Conservation (phyloP, 2,113 vertebrate genomes). For the Cynopterus brachyotis region DNA sequence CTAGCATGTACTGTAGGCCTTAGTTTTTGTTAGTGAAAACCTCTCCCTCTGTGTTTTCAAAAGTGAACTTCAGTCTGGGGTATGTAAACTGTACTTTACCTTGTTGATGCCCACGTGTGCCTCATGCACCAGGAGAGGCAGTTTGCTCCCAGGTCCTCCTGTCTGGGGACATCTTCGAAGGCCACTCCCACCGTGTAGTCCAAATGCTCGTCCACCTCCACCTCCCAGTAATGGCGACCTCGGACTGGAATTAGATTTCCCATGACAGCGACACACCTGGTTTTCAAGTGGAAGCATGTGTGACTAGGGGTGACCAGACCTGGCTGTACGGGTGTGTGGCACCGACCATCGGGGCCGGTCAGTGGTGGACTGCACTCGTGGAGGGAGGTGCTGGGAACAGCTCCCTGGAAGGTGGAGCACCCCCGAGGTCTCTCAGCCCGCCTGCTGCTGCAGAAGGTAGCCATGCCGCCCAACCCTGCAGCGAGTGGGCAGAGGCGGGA, state of each 20-base stretch:
- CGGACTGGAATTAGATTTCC: slow-evolving; percentile 91
- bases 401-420: neutral
- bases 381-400: neutral
- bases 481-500: neutral
- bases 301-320: neutral
- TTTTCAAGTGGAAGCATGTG: neutral
- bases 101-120: slow-evolving; percentile 88
- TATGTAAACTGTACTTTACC: slow-evolving; percentile 82
- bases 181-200: slow-evolving; percentile 92
- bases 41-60: neutral
- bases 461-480: neutral
- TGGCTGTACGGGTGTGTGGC: neutral
- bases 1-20: neutral
- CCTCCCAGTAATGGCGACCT: slow-evolving; percentile 94
- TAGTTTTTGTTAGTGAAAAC: neutral
- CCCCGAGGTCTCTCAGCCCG: neutral
- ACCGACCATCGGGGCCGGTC: neutral
- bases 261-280: slow-evolving; percentile 92
- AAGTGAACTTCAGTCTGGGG: neutral
- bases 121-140: slow-evolving; percentile 94
- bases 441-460: neutral
- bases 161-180: slow-evolving; percentile 89
- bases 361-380: neutral
- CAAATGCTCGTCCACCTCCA: slow-evolving; percentile 87
- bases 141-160: slow-evolving; percentile 90